A percentile compares a stretch with the other conserved stretches of the same genome.
phyloP scores from a whole-genome alignment of 2,888 invertebrate species.

The Ennomos erosarius region DNA sequence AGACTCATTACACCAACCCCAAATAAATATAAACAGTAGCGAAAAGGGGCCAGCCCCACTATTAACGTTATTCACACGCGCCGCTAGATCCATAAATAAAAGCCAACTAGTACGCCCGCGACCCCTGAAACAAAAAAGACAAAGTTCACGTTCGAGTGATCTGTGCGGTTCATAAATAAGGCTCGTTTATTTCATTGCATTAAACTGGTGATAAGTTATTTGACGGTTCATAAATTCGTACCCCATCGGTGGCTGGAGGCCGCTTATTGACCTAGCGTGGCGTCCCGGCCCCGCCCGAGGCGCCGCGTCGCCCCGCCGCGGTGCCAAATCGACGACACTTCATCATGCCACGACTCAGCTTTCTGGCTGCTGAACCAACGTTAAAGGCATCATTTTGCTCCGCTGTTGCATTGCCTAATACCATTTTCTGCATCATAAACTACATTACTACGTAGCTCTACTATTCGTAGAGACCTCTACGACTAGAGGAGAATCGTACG shows the following conservation, averaged over 20 bases:
- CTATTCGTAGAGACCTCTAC: constrained; percentile 36
- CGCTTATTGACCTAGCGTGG: constrained; percentile 59
- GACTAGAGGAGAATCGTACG: constrained; percentile 29
- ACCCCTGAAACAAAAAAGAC: constrained; percentile 77
- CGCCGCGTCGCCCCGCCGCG: constrained; percentile 67
- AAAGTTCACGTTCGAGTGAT: constrained; percentile 74
- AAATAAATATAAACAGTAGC: constrained; percentile 85
- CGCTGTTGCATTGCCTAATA: constrained; percentile 61
- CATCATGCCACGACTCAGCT: constrained; percentile 68
- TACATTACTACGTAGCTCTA: constrained; percentile 35
- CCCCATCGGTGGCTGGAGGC: constrained; percentile 66
- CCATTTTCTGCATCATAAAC: constrained; percentile 66
- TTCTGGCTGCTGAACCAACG: constrained; percentile 71
- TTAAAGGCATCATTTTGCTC: constrained; percentile 66
- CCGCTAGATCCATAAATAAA: constrained; percentile 81
- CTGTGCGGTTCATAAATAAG: constrained; percentile 78
- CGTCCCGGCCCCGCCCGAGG: constrained; percentile 64
- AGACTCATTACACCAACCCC: constrained; percentile 83
- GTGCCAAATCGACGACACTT: constrained; percentile 76
- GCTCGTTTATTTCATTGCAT: constrained; percentile 82
- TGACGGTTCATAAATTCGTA: constrained; percentile 81
- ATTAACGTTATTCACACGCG: constrained; percentile 84
- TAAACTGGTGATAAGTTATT: constrained; percentile 84
- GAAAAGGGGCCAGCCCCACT: constrained; percentile 76
- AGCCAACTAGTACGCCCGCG: constrained; percentile 65